These are phyloP conservation scores for Metalampra italica DNA, from an alignment of 2,888 invertebrate species.

Conservation along the genomic window DNA sequence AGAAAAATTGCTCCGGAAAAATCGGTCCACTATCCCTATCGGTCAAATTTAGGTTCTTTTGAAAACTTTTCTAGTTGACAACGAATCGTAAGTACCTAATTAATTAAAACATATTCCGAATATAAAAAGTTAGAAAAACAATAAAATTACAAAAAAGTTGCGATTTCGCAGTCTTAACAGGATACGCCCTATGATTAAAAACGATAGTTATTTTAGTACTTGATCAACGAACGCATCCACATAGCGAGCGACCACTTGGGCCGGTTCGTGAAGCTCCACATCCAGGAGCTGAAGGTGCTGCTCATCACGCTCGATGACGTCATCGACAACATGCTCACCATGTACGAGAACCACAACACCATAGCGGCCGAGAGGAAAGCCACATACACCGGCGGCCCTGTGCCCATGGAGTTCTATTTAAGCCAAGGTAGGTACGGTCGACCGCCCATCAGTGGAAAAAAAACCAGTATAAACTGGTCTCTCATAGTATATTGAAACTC, in stretches of 20 bases:
- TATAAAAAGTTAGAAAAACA: too few relatives aligned
- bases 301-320: slow-evolving; percentile 67
- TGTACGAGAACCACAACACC: slow-evolving; percentile 72
- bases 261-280: slow-evolving; percentile 56
- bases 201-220: slow-evolving; percentile 32
- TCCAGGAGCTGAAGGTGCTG: slow-evolving; percentile 68
- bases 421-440: slow-evolving; percentile 52
- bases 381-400: slow-evolving; percentile 62
- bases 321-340: slow-evolving; percentile 68
- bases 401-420: slow-evolving; percentile 67
- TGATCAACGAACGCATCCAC: slow-evolving; percentile 66
- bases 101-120: too few relatives aligned
- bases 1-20: too few relatives aligned
- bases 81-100: too few relatives aligned
- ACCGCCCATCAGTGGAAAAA: too few relatives aligned
- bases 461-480: too few relatives aligned
- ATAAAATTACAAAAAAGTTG: too few relatives aligned
- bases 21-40: too few relatives aligned
- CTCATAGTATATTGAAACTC: too few relatives aligned
- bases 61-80: too few relatives aligned
- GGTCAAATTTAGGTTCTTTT: too few relatives aligned
- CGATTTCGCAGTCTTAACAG: too few relatives aligned
- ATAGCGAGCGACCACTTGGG: slow-evolving; percentile 65
- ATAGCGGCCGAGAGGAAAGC: slow-evolving; percentile 63
- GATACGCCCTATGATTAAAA: not conserved